Base-by-base conservation (phyloP, 2,888 invertebrate species). In the Hipparchia semele region DNA sequence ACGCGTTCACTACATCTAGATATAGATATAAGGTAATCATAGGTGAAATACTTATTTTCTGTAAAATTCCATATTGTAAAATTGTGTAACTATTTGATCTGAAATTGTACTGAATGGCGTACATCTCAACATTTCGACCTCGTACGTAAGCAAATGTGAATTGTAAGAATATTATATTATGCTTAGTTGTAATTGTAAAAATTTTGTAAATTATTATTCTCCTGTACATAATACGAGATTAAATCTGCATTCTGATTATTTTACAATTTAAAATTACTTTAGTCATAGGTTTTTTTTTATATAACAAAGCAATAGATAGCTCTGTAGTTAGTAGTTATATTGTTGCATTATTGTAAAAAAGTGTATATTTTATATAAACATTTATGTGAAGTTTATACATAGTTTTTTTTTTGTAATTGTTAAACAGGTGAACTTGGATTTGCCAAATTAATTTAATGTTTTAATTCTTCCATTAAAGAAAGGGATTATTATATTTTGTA, bases 381-480 rank as follows among this genome's bases (percentile, higher is more conserved):
- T 90, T 87, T 89, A 89, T 83, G 86, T 87, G 67, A 86, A 86
- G 85, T 88, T 87, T 87, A 88, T 87, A 87, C 82, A 86, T 75
- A 75, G 73, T 71, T 71, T 73, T 75, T 69, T 51, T 80, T 82
- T 81, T 89, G 87, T 89, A 88, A 86, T 87, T 88, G 87, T 90
- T 89, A 87, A 81, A 83, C 77, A 87, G 90, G 90, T 90, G 86
- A 92, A 93, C 91, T 88, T 90, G 87, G 87, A 87, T 90, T 92
- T 92, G 92, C 93, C 93, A 93, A 93, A 93, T 90, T 91, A 92
- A 90, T 88, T 83, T 90, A 91, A 86, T 90, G 90, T 91, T 83
- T 87, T 90, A 89, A 91, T 87, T 89, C 88, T 92, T 93, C 91
- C 90, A 90, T 86, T 89, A 87, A 92, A 87, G 87, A 87, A 92